These are phyloP conservation scores for Tortricodes alternella DNA, from an alignment of 2,888 invertebrate species.

Conservation along the genomic window DNA sequence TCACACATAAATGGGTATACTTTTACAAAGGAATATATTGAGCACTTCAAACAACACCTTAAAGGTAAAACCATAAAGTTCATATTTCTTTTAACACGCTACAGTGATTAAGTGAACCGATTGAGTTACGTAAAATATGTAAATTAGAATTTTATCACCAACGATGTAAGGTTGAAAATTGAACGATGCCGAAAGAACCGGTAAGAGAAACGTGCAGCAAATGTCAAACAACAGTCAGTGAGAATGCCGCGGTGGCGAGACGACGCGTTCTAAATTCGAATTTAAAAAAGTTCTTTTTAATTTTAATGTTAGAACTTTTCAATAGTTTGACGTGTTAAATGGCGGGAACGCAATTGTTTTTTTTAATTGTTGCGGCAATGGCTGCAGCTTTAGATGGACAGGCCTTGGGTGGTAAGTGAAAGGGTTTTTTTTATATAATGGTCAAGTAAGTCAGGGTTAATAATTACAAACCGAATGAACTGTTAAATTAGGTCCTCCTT, in stretches of 20 bases:
- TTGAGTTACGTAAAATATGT: constrained; percentile 10
- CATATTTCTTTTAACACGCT: background rate
- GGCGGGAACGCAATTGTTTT: constrained; percentile 48
- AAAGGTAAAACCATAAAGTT: background rate
- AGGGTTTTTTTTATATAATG: constrained; percentile 51
- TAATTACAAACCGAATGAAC: no score
- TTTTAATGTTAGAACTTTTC: constrained; percentile 31
- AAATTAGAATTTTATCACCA: background rate
- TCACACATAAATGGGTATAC: constrained; percentile 37
- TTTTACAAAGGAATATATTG: constrained; percentile 25
- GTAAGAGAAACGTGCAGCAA: constrained; percentile 45
- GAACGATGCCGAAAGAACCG: constrained; percentile 29
- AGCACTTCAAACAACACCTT: constrained; percentile 30
- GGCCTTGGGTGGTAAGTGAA: constrained; percentile 77
- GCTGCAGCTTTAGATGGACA: constrained; percentile 61
- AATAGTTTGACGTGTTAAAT: constrained; percentile 42
- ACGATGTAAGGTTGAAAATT: constrained; percentile 14
- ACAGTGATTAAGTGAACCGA: constrained; percentile 41
- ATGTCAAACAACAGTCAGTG: constrained; percentile 45
- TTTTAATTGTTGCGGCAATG: constrained; percentile 49
- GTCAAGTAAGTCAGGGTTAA: constrained; percentile 9
- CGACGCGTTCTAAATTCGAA: constrained; percentile 49
- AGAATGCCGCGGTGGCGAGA: constrained; percentile 36
- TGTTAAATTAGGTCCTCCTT: no score
- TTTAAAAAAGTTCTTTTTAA: constrained; percentile 29